A percentile compares a stretch with the other conserved stretches of the same genome.
These are phyloP conservation scores for Andricus grossulariae DNA, from an alignment of 1,140 invertebrate species.

Conservation along the genomic window DNA sequence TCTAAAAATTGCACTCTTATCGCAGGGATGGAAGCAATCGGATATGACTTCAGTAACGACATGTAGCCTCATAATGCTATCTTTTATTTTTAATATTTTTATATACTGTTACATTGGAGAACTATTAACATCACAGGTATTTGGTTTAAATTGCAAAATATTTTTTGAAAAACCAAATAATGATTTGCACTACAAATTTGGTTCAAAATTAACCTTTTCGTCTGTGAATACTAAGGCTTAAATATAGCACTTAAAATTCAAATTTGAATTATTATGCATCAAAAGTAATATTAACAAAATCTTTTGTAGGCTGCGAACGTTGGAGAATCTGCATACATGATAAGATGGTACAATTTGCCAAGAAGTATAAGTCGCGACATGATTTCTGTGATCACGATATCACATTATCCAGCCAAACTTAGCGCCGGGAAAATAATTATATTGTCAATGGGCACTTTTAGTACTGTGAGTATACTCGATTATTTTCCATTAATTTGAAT, in stretches of 20 bases:
- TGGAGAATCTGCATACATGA: conserved; percentile 45
- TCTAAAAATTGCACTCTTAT: not conserved
- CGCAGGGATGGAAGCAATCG: not conserved
- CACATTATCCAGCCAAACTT: conserved; percentile 50
- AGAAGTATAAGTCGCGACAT: conserved; percentile 42
- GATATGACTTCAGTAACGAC: not conserved
- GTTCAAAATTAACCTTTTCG: too few species aligned
- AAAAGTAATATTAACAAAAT: conserved; percentile 21
- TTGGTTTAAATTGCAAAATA: not conserved
- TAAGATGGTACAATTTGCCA: conserved; percentile 57
- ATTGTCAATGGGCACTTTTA: conserved; percentile 39
- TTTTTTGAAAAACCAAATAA: too few species aligned
- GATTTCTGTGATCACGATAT: conserved; percentile 51
- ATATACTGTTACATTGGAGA: conserved; percentile 38
- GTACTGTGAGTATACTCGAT: conserved; percentile 33
- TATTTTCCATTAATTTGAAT: too few species aligned
- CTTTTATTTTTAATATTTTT: conserved; percentile 36
- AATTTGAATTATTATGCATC: not conserved
- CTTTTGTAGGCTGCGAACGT: conserved; percentile 47
- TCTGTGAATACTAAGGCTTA: too few species aligned
- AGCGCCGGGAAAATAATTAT: conserved; percentile 57
- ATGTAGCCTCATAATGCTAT: not conserved
- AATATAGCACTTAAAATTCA: not conserved
- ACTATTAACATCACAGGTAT: conserved; percentile 32
- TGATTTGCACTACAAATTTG: too few species aligned